phyloP scores from a whole-genome alignment of 2,797 vertebrate genomes.

The Adrianichthys oophorus region DNA sequence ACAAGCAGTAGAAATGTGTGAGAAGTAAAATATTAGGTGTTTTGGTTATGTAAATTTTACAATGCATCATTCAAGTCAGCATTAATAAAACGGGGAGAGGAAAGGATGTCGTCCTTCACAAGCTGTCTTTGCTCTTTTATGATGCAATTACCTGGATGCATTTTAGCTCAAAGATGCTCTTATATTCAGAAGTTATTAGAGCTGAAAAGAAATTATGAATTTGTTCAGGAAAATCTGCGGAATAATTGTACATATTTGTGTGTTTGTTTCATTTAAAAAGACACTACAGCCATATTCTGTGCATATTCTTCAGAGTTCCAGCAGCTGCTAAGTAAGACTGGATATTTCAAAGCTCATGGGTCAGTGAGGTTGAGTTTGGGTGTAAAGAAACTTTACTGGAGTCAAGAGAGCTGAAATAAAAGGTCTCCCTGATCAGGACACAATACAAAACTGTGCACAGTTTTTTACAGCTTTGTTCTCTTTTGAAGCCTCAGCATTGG shows the following conservation, averaged over 20 bases:
- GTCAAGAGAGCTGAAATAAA: slow-evolving; percentile 43
- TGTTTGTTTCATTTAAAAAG: slow-evolving; percentile 29
- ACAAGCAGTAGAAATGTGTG: no score
- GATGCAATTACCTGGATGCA: not conserved
- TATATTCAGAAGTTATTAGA: slow-evolving; percentile 26
- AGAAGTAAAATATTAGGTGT: not conserved
- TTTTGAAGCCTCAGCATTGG: slow-evolving; percentile 8
- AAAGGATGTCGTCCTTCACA: slow-evolving; percentile 3
- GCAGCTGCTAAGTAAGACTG: slow-evolving; percentile 26
- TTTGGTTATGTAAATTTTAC: slow-evolving; percentile 2
- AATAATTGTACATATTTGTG: slow-evolving; percentile 32
- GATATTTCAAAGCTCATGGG: slow-evolving; percentile 30
- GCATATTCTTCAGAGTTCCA: not conserved
- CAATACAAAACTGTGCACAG: not conserved
- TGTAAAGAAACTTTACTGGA: slow-evolving; percentile 33
- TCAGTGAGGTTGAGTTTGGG: slow-evolving; percentile 34
- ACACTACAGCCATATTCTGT: slow-evolving; percentile 14
- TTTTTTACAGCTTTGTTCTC: not conserved
- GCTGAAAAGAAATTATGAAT: slow-evolving; percentile 15
- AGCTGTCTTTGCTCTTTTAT: slow-evolving; percentile 6
- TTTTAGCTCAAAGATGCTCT: not conserved
- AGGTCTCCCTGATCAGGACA: slow-evolving; percentile 26
- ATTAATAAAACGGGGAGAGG: not conserved
- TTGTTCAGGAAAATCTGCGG: slow-evolving; percentile 24
- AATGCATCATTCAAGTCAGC: not conserved